Evolutionary conservation across 2,113 vertebrate genomes (phyloP), one percentile per base, ranked within the genome.

Genomic region (Alectura lathami): DNA sequence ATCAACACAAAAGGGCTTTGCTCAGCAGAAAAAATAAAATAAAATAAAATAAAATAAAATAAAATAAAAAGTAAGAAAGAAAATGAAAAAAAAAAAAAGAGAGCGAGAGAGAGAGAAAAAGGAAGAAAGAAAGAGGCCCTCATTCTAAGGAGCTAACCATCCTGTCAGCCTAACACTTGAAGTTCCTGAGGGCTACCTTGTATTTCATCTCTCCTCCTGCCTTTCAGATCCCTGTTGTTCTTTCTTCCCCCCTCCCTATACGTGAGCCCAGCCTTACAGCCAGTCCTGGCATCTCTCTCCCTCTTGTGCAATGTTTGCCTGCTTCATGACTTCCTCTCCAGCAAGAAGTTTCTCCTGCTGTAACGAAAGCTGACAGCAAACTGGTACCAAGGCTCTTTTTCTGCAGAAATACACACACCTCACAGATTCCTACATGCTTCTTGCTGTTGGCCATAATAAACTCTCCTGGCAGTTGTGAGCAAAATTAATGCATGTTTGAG

Each of bases 361-460:
- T 92, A 94, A 96, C 75, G 87, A 91, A 93, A 87, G 81, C 75
- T 91, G 88, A 95, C 72, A 79, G 78, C 85, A 92, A 89, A 72
- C 60, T 86, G 53, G 67, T 84, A 96, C 88, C 64, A 75, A 70
- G 59, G 36, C 56, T 94, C 47, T 50, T 91, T 94, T 91, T 94
- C 82, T 86, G 60, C 82, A 94, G 86, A 92, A 92, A 85, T 42
- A 36, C 93, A 86, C 83, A 94, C 89, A 90, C 91, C 91, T 91
- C 91, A 4, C 94, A 89, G 85, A 96, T 94, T 96, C 89, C 89
- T 96, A 95, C 96, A 90, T 76, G 86, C 81, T 92, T 94, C 95
- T 97, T 95, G 97, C 96, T 96, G 93, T 84, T 96, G 94, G 96
- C 96, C 92, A 96, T 95, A 95, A 96, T 94, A 95, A 96, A 87